Conservation (phyloP, 2,888 invertebrate species). For the Melieria omissa region DNA sequence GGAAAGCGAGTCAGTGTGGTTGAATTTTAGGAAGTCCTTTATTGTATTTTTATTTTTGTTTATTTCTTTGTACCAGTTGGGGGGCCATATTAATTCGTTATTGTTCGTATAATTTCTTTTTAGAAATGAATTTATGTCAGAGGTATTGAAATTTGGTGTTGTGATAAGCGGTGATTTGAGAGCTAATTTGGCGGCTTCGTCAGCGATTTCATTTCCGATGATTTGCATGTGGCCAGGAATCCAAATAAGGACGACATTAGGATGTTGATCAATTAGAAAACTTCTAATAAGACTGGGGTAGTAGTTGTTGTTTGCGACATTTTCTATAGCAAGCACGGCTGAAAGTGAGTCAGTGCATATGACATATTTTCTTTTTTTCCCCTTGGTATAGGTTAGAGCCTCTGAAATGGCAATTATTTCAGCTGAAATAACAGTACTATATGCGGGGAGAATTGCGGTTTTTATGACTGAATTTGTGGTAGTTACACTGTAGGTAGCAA, state of each 20-base stretch:
- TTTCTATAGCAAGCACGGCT: slow-evolving; percentile 17
- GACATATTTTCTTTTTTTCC: neutral
- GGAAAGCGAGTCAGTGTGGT: too few species aligned
- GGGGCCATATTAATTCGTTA: neutral
- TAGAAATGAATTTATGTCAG: neutral
- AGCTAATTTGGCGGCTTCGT: slow-evolving; percentile 15
- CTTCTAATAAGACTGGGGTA: slow-evolving; percentile 13
- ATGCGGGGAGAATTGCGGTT: neutral
- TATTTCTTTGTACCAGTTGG: neutral
- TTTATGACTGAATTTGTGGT: too few species aligned
- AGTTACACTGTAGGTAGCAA: too few species aligned
- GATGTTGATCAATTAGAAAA: neutral
- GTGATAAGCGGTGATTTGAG: neutral
- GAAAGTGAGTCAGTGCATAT: slow-evolving; percentile 28
- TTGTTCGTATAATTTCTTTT: neutral
- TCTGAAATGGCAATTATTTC: slow-evolving; percentile 16
- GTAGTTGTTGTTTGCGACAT: neutral
- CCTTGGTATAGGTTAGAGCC: neutral
- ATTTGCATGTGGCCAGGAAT: slow-evolving; percentile 25
- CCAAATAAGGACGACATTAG: slow-evolving; percentile 25
- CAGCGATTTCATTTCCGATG: slow-evolving; percentile 23
- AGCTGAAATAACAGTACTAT: slow-evolving; percentile 19
- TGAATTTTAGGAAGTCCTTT: too few species aligned
- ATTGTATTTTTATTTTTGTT: neutral
- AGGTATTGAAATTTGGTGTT: neutral